Evolutionary conservation across 2,797 vertebrate genomes (phyloP).

Genomic region (Microhierax caerulescens): DNA sequence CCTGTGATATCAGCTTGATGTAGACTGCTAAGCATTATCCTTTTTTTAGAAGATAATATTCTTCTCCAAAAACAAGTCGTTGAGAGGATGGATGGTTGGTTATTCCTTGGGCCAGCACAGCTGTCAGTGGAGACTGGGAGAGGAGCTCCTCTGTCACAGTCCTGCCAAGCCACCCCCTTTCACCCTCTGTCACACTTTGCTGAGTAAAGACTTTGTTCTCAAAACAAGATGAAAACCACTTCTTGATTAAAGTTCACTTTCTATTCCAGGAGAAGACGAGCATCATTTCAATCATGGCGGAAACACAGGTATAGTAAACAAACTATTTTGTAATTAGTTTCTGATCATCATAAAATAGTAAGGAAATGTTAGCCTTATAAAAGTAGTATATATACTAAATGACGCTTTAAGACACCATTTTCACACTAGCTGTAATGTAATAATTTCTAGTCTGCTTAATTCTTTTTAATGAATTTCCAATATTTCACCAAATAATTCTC

Average conservation of each 20-base stretch:
- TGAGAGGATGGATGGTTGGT: not conserved
- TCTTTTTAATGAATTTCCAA: not conserved
- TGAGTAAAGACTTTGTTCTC: not conserved
- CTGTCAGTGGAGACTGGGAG: not conserved
- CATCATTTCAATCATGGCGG: not conserved
- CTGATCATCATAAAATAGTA: not conserved
- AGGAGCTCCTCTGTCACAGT: not conserved
- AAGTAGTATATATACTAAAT: not conserved
- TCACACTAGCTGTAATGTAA: not conserved
- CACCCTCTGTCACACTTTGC: not conserved
- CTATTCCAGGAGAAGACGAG: conserved; percentile 28
- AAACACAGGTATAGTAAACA: conserved; percentile 46
- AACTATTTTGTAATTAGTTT: not conserved
- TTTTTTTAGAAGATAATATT: not conserved
- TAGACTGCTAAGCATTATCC: not conserved
- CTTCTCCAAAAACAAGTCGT: not conserved
- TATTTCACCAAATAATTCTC: not conserved
- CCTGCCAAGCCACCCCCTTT: not conserved
- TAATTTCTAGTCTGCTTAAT: not conserved
- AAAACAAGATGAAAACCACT: not conserved
- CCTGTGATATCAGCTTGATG: not conserved
- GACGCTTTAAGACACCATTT: not conserved
- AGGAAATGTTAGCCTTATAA: not conserved
- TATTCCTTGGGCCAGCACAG: not conserved
- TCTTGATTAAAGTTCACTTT: not conserved